Evolutionary conservation across 2,888 invertebrate species (phyloP).

Genomic region (Perizoma affinitatum): DNA sequence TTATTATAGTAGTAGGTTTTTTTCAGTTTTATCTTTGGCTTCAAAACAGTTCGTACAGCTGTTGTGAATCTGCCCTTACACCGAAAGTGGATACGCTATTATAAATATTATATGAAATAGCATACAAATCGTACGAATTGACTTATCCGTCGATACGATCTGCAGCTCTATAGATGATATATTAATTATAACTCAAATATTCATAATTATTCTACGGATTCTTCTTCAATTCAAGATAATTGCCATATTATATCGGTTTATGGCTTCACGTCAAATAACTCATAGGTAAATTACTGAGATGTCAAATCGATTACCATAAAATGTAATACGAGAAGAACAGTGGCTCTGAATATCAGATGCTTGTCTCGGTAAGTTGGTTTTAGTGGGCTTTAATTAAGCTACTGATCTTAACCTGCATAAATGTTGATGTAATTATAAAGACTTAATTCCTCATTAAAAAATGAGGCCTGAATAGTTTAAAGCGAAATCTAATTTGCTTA

Average conservation of each 20-base stretch:
- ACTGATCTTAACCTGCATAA: background rate
- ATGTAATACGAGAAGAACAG: conserved; percentile 3
- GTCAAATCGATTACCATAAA: conserved; percentile 14
- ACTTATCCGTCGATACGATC: conserved; percentile 1
- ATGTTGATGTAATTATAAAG: background rate
- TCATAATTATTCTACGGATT: conserved; percentile 4
- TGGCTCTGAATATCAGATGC: background rate
- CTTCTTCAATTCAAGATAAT: background rate
- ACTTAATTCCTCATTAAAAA: no score
- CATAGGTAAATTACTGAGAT: conserved; percentile 6
- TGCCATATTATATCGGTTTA: background rate
- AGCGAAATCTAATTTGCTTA: no score
- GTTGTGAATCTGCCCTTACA: background rate
- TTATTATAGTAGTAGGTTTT: no score
- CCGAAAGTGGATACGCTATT: background rate
- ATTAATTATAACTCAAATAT: conserved; percentile 10
- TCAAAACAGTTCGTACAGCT: no score
- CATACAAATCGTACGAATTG: background rate
- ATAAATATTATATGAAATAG: background rate
- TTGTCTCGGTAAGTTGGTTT: conserved; percentile 2
- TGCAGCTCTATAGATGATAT: background rate
- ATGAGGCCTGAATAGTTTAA: no score
- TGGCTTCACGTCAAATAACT: conserved; percentile 2
- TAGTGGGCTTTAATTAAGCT: conserved; percentile 10
- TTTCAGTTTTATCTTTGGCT: background rate